These are phyloP conservation scores for Alethe diademata DNA, from an alignment of 2,113 vertebrate species.

Conservation along the genomic window DNA sequence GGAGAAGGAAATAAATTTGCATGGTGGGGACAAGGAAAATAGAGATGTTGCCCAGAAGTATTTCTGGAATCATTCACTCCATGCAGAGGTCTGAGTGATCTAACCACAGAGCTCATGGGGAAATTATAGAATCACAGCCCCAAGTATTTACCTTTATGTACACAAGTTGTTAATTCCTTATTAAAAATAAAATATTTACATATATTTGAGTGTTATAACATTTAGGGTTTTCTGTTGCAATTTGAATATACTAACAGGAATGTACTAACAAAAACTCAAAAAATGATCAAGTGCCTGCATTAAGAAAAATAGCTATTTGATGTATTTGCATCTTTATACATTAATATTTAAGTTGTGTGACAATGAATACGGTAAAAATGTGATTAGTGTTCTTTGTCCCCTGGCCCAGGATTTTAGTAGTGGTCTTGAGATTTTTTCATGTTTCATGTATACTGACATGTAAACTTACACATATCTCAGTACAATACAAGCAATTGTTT, in stretches of 20 bases:
- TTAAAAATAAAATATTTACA: not conserved
- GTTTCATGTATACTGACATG: not conserved
- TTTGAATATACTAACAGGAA: not conserved
- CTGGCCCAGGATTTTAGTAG: not conserved
- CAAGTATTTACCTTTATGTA: not conserved
- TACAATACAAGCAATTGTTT: not conserved
- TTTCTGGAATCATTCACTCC: not conserved
- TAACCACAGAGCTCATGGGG: not conserved
- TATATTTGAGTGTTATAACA: not conserved
- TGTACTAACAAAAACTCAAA: not conserved
- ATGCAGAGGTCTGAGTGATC: not conserved
- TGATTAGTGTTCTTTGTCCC: not conserved
- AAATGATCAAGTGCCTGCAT: not conserved
- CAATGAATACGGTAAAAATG: not conserved
- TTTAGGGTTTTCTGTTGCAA: not conserved
- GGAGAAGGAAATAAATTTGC: not conserved
- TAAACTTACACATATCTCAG: not conserved
- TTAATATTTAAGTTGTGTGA: not conserved
- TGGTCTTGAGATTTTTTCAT: not conserved
- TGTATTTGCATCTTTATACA: not conserved
- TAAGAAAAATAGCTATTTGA: not conserved
- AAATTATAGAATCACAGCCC: not conserved
- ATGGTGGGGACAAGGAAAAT: not conserved
- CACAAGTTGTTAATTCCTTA: not conserved
- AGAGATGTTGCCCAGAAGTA: not conserved